These are phyloP conservation scores for Myxocyprinus asiaticus DNA, from an alignment of 2,113 vertebrate genomes.

Conservation along the genomic window DNA sequence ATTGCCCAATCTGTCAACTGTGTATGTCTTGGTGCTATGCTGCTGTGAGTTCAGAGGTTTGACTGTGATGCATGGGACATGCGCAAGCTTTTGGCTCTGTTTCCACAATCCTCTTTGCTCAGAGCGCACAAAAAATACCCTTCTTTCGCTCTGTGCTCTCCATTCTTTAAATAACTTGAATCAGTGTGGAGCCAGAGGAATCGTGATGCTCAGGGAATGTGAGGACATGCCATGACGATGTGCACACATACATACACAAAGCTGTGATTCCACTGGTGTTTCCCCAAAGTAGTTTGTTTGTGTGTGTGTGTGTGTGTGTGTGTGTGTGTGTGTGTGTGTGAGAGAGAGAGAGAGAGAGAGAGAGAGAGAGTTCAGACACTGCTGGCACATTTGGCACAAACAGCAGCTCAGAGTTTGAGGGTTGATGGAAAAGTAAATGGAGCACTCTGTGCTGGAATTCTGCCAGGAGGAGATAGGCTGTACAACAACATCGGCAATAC, in stretches of 20 bases:
- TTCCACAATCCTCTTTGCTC: background rate
- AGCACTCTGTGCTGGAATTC: slow-evolving; percentile 33
- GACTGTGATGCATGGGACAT: slow-evolving; percentile 38
- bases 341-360: too few relatives aligned
- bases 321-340: slow-evolving; percentile 25
- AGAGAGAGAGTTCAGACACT: background rate
- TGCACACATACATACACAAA: background rate
- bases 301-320: slow-evolving; percentile 21
- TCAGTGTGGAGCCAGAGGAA: slow-evolving; percentile 48
- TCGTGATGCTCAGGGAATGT: slow-evolving; percentile 41
- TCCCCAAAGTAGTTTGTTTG: background rate
- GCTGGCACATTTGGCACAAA: slow-evolving; percentile 27
- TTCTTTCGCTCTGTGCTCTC: slow-evolving; percentile 19
- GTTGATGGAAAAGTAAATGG: slow-evolving; percentile 48
- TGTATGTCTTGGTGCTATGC: background rate
- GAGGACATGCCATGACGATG: slow-evolving; percentile 35
- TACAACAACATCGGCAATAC: background rate
- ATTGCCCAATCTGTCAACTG: background rate
- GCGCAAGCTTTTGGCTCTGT: slow-evolving; percentile 38
- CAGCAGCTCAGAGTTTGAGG: slow-evolving; percentile 33
- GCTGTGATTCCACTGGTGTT: slow-evolving; percentile 13
- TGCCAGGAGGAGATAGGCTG: slow-evolving; percentile 34
- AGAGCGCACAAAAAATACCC: slow-evolving; percentile 22
- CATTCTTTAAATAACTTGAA: slow-evolving; percentile 53
- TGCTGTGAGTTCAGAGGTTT: slow-evolving; percentile 5